Conservation (phyloP, 2,113 vertebrate genomes). For the Rhinoptilus africanus region DNA sequence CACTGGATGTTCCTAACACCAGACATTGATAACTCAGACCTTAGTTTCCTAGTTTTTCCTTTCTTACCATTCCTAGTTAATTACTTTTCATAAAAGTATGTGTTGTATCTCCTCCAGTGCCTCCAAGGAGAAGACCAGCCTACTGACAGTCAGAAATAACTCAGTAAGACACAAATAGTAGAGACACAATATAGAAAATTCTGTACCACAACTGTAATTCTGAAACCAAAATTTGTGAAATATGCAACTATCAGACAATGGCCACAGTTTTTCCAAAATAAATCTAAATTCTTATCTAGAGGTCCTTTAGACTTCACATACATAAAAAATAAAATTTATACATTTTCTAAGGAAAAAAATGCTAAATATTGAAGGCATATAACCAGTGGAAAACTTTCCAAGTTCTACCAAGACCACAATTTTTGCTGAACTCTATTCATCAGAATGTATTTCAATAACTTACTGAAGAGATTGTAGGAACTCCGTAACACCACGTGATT, state of each 20-base stretch:
- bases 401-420: neutral
- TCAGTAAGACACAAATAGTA: neutral
- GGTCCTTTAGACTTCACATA: neutral
- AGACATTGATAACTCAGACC: neutral
- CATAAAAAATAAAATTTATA: neutral
- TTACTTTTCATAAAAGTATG: neutral
- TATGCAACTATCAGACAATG: neutral
- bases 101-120: fast-evolving
- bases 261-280: neutral
- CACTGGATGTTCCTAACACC: neutral
- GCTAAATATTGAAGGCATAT: neutral
- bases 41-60: neutral
- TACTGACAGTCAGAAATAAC: neutral
- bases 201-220: neutral
- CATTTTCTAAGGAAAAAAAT: neutral
- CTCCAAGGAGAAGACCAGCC: neutral
- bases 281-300: neutral
- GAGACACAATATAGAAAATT: neutral
- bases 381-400: neutral
- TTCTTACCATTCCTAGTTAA: neutral
- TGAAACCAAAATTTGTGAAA: neutral
- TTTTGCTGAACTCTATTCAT: neutral
- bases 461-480: neutral
- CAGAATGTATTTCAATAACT: neutral
- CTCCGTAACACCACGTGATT: neutral